A percentile compares a stretch with the other conserved stretches of the same genome.
These are phyloP conservation scores for Pipistrellus pygmaeus DNA, from an alignment of 2,797 vertebrate genomes.

Conservation along the genomic window DNA sequence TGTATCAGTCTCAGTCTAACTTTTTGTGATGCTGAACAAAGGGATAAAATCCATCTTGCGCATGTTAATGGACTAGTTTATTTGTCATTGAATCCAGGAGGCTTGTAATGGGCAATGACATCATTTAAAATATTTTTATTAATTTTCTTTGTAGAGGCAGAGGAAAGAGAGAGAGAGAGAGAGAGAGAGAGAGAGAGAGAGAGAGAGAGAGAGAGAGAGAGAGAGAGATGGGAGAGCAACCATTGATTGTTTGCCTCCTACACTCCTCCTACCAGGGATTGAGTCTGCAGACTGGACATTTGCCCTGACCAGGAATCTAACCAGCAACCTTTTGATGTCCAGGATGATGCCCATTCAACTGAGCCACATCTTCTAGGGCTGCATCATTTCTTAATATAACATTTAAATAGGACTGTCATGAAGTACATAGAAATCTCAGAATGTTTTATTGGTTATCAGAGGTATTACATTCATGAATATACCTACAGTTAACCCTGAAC, in stretches of 20 bases:
- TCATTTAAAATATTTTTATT: background rate
- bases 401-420: background rate
- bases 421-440: background rate
- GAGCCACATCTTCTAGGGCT: background rate
- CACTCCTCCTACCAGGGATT: background rate
- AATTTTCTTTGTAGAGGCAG: background rate
- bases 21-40: background rate
- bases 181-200: background rate
- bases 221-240: background rate
- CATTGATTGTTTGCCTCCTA: background rate
- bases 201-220: background rate
- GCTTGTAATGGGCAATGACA: background rate
- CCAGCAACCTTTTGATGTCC: background rate
- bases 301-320: background rate
- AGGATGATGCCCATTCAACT: background rate
- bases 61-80: background rate
- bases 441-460: background rate
- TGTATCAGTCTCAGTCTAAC: background rate
- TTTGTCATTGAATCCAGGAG: background rate
- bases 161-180: background rate
- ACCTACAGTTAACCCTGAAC: background rate
- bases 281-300: background rate
- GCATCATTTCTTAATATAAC: background rate
- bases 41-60: background rate
- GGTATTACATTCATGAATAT: background rate